A percentile compares a stretch with the other conserved stretches of the same genome.
These are phyloP conservation scores for Branchellion lobata DNA, from an alignment of 2,888 invertebrate species.

Conservation along the genomic window DNA sequence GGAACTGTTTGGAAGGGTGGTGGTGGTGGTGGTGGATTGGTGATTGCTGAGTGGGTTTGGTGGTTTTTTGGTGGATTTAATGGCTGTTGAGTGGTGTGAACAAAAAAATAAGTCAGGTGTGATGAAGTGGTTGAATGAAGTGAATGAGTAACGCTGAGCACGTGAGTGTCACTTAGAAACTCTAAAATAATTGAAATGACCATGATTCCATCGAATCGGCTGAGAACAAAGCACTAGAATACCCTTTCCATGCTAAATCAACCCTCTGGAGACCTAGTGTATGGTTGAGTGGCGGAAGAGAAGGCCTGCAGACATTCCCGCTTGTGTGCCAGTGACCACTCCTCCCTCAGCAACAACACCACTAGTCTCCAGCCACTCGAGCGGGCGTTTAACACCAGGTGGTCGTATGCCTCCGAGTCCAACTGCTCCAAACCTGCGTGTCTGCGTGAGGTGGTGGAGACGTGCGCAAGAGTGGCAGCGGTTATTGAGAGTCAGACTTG, in stretches of 20 bases:
- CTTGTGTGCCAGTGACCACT: background rate
- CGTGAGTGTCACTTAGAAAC: too few species aligned
- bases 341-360: background rate
- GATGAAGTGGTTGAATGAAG: too few species aligned
- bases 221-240: too few species aligned
- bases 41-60: too few species aligned
- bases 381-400: background rate
- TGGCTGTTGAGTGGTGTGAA: background rate
- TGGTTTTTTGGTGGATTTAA: background rate
- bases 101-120: background rate
- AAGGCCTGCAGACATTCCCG: background rate
- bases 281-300: background rate
- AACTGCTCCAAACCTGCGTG: background rate
- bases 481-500: too few species aligned
- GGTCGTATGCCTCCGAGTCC: background rate
- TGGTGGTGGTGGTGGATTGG: too few species aligned
- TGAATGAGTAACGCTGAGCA: too few species aligned
- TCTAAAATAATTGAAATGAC: too few species aligned
- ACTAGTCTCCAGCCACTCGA: constrained; percentile 17
- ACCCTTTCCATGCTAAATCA: too few species aligned
- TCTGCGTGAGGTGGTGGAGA: background rate
- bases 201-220: too few species aligned
- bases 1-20: too few species aligned
- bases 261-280: constrained; percentile 11
- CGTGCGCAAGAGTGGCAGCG: background rate